Conservation (phyloP, 2,888 invertebrate species). For the Atherix ibis region DNA sequence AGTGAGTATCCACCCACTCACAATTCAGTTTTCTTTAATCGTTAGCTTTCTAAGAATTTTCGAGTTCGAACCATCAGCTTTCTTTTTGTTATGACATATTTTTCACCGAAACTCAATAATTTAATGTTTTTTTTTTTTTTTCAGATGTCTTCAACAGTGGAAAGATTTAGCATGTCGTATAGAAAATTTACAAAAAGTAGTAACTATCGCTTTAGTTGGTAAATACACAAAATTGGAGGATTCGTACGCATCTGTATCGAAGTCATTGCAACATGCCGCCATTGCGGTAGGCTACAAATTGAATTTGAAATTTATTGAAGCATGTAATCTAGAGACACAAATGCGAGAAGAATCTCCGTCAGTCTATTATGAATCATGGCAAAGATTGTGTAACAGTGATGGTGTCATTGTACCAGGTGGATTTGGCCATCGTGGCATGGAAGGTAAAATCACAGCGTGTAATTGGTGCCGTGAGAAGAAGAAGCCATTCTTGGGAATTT, state of each 20-base stretch:
- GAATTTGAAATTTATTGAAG: constrained; percentile 79
- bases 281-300: constrained; percentile 71
- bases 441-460: constrained; percentile 89
- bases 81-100: not conserved
- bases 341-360: constrained; percentile 61
- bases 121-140: constrained; percentile 12
- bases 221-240: constrained; percentile 94
- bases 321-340: constrained; percentile 67
- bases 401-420: constrained; percentile 96
- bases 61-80: too few relatives aligned
- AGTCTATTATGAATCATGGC: constrained; percentile 86
- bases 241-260: constrained; percentile 91
- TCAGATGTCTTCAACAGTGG: constrained; percentile 75
- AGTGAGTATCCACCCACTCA: constrained; percentile 33
- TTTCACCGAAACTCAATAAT: not conserved
- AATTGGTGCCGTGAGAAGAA: constrained; percentile 82
- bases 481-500: constrained; percentile 89
- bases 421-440: constrained; percentile 88
- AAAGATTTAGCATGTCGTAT: constrained; percentile 72
- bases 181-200: constrained; percentile 67
- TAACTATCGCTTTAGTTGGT: constrained; percentile 83
- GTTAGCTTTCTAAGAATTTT: too few relatives aligned
- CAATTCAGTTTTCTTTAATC: not conserved
- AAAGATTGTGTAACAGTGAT: constrained; percentile 69
- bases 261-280: constrained; percentile 87